Conservation (phyloP, 2,888 invertebrate species). For the Mesorhabditis belari region DNA sequence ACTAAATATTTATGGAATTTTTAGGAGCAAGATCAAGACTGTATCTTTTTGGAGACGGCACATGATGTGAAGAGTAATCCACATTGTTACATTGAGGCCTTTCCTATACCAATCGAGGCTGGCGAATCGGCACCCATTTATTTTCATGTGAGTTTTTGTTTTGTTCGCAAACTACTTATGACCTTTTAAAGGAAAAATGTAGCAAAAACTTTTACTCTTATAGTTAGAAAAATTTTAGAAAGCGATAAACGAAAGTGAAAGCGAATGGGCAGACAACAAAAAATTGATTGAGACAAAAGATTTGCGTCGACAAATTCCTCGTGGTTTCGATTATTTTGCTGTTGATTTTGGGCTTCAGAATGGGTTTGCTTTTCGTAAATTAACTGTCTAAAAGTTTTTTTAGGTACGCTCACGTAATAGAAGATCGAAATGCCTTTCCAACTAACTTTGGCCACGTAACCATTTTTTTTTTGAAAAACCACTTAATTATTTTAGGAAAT, state of each 20-base stretch:
- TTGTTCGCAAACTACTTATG: conserved; percentile 9
- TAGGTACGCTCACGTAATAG: conserved; percentile 94
- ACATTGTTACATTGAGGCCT: conserved; percentile 81
- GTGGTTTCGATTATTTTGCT: conserved; percentile 87
- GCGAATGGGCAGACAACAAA: conserved; percentile 89
- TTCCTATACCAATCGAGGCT: conserved; percentile 74
- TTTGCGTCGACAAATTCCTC: conserved; percentile 76
- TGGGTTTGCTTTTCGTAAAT: too few relatives aligned
- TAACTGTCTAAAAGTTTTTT: too few relatives aligned
- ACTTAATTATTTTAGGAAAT: conserved; percentile 65
- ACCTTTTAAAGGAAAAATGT: conserved; percentile 2
- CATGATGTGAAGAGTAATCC: conserved; percentile 63
- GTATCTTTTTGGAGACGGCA: conserved; percentile 83
- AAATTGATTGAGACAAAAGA: conserved; percentile 70
- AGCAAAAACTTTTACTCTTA: too few relatives aligned
- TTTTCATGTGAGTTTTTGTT: conserved; percentile 66
- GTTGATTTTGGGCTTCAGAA: conserved; percentile 80
- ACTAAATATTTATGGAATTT: neutral
- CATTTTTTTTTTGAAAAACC: neutral
- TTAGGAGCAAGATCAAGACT: conserved; percentile 63
- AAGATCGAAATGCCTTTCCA: conserved; percentile 81
- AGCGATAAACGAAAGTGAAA: conserved; percentile 86
- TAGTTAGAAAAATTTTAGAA: conserved; percentile 62
- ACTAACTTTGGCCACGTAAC: conserved; percentile 78
- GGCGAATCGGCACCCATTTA: conserved; percentile 88